Percentiles rank a stretch among this genome's conserved stretches.
Evolutionary conservation across 2,797 vertebrate genomes (phyloP).

Genomic region (Leptoclinus maculatus): DNA sequence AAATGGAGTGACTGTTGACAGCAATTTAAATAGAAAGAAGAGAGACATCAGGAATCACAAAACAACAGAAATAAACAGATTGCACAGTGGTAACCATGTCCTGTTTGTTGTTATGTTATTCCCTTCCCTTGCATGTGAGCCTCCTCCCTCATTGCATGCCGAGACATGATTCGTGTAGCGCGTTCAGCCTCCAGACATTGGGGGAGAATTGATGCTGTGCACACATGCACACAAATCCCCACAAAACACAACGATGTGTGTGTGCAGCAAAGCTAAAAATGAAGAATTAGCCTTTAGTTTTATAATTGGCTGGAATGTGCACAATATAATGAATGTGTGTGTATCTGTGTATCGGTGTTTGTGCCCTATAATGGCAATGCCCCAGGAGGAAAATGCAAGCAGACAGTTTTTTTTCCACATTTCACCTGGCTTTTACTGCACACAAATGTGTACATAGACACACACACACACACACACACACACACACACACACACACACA

Average conservation of each 20-base stretch:
- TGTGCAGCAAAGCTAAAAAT: slow-evolving; percentile 26
- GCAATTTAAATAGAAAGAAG: not conserved
- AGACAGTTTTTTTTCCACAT: slow-evolving; percentile 24
- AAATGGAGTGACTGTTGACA: not conserved
- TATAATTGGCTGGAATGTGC: slow-evolving; percentile 47
- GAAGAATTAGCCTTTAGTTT: slow-evolving; percentile 31
- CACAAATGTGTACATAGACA: not conserved
- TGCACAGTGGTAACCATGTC: not conserved
- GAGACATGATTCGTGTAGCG: slow-evolving; percentile 46
- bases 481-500: not conserved
- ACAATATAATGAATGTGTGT: slow-evolving; percentile 26
- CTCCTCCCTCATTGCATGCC: slow-evolving; percentile 37
- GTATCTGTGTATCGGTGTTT: slow-evolving; percentile 16
- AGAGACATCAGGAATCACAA: not conserved
- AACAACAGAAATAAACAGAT: not conserved
- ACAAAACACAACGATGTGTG: not conserved
- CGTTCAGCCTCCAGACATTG: slow-evolving; percentile 53
- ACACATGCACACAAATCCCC: slow-evolving; percentile 25
- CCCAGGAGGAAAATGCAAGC: slow-evolving; percentile 28
- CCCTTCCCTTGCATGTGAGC: slow-evolving; percentile 33
- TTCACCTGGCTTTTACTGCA: slow-evolving; percentile 31
- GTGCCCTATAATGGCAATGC: slow-evolving; percentile 24
- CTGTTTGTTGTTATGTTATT: not conserved
- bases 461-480: not conserved
- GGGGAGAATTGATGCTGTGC: slow-evolving; percentile 11